phyloP scores from a whole-genome alignment of 2,113 vertebrate species.

The Falcunculus frontatus region DNA sequence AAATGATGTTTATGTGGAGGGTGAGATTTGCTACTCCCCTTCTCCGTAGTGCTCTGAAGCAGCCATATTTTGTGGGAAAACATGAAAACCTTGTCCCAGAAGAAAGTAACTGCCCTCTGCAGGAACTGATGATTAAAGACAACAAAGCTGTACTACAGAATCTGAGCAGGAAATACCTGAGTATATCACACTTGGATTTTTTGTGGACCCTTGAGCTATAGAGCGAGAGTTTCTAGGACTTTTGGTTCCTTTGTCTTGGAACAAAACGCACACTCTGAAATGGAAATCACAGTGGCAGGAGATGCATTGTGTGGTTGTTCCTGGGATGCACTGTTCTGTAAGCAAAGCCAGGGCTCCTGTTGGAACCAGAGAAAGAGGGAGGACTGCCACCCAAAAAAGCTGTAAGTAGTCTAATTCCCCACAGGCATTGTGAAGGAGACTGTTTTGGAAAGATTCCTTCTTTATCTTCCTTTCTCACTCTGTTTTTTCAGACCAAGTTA shows the following conservation, averaged over 20 bases:
- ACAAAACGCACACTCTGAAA: background rate
- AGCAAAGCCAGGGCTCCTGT: background rate
- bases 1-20: background rate
- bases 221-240: background rate
- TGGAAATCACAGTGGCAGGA: background rate
- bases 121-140: background rate
- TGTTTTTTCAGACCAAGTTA: background rate
- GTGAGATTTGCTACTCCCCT: background rate
- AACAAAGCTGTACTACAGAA: background rate
- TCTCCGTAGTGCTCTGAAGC: background rate
- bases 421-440: background rate
- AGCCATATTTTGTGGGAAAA: background rate
- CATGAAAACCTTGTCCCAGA: background rate
- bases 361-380: background rate
- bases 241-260: background rate
- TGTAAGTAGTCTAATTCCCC: background rate
- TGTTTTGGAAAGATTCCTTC: background rate
- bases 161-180: background rate
- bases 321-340: background rate
- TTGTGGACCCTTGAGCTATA: too few species aligned
- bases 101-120: background rate
- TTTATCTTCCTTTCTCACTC: constrained; percentile 34
- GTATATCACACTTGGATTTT: background rate
- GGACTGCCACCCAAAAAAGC: background rate
- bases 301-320: background rate